Conservation (phyloP, 2,888 invertebrate genomes). For the Pollenia amentaria region DNA sequence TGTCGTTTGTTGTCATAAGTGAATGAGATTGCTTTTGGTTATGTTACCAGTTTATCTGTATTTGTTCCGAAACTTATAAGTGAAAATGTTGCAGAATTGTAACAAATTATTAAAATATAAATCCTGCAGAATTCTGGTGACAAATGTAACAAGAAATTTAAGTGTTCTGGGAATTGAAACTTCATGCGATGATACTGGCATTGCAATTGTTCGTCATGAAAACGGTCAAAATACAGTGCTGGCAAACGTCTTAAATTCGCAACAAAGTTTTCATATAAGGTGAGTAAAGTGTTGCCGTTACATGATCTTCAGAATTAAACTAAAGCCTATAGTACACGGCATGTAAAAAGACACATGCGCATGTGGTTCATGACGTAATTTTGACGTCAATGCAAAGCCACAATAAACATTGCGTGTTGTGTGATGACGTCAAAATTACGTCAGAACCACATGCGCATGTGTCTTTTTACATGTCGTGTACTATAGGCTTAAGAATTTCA, state of each 20-base stretch:
- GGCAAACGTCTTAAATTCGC: slow-evolving; percentile 93
- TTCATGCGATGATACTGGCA: slow-evolving; percentile 98
- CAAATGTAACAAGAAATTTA: slow-evolving; percentile 40
- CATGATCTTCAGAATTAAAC: too few relatives aligned
- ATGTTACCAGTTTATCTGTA: neutral
- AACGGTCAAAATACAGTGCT: slow-evolving; percentile 85
- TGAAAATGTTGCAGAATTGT: slow-evolving; percentile 60
- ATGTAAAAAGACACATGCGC: too few relatives aligned
- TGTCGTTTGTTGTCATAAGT: neutral
- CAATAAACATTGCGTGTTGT: too few relatives aligned
- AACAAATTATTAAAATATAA: slow-evolving; percentile 37
- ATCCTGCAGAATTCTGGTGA: neutral
- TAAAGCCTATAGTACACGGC: too few relatives aligned
- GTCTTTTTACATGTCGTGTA: too few relatives aligned
- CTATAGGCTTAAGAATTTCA: too few relatives aligned
- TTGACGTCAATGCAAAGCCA: too few relatives aligned
- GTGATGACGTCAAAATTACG: too few relatives aligned
- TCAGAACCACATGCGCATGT: too few relatives aligned
- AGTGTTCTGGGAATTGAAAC: slow-evolving; percentile 96
- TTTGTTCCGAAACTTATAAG: neutral
- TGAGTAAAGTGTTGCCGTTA: slow-evolving; percentile 80
- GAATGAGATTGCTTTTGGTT: neutral
- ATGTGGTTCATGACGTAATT: too few relatives aligned
- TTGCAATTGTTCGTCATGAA: slow-evolving; percentile 91
- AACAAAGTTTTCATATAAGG: slow-evolving; percentile 90